Conservation (phyloP, 2,888 invertebrate genomes). For the Cylloceria caligata region DNA sequence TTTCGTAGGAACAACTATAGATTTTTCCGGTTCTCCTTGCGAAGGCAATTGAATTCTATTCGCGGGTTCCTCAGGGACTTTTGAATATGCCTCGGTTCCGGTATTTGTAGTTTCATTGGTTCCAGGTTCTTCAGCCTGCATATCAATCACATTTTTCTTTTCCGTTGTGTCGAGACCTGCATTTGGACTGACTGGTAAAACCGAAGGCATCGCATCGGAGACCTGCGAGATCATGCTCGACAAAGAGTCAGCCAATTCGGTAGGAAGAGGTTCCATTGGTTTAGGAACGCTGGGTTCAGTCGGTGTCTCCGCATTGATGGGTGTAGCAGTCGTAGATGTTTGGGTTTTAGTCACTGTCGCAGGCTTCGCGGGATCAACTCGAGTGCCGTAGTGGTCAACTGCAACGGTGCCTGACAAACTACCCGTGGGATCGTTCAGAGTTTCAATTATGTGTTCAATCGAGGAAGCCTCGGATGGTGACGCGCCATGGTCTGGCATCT, state of each 20-base stretch:
- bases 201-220: constrained; percentile 74
- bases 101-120: constrained; percentile 20
- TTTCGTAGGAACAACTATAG: constrained; percentile 10
- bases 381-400: constrained; percentile 38
- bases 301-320: constrained; percentile 46
- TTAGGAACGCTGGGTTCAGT: constrained; percentile 39
- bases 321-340: constrained; percentile 56
- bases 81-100: neutral
- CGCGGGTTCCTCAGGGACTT: constrained; percentile 17
- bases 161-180: constrained; percentile 59
- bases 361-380: neutral
- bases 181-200: constrained; percentile 66
- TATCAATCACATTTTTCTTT: constrained; percentile 48
- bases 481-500: constrained; percentile 44
- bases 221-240: constrained; percentile 80
- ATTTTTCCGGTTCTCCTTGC: constrained; percentile 5
- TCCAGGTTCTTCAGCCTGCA: constrained; percentile 46
- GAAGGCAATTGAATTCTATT: constrained; percentile 20
- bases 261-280: constrained; percentile 71
- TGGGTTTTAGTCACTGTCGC: constrained; percentile 11
- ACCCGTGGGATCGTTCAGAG: constrained; percentile 68
- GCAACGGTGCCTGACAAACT: constrained; percentile 55
- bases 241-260: constrained; percentile 77
- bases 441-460: constrained; percentile 68
- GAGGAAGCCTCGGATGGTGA: constrained; percentile 62